A percentile compares a stretch with the other conserved stretches of the same genome.
These are phyloP conservation scores for Forbesichthys agassizii DNA, from an alignment of 2,113 vertebrate species.

Conservation along the genomic window DNA sequence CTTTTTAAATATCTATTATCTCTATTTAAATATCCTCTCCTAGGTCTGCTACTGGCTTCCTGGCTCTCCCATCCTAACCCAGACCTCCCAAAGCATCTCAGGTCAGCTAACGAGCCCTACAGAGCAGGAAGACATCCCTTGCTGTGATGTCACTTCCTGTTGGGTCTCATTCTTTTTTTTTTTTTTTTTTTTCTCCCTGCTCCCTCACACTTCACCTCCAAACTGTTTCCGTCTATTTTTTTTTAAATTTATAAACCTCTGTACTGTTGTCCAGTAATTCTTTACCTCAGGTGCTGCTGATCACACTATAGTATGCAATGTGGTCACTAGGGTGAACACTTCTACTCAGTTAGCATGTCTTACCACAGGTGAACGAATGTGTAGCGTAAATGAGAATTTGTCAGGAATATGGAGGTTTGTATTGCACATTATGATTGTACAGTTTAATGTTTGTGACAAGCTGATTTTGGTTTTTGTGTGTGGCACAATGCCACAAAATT, in stretches of 20 bases:
- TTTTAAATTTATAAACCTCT: constrained; percentile 13
- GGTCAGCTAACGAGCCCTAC: background rate
- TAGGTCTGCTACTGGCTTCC: constrained; percentile 72
- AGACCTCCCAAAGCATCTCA: background rate
- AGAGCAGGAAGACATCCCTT: background rate
- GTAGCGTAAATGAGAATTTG: background rate
- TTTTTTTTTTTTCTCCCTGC: constrained; percentile 4
- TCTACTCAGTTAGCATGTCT: background rate
- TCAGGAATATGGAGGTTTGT: constrained; percentile 52
- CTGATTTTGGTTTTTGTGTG: constrained; percentile 41
- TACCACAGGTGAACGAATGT: background rate
- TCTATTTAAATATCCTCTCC: constrained; percentile 17
- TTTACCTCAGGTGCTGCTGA: background rate
- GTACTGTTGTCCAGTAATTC: background rate
- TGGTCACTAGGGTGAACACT: background rate
- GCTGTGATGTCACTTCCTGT: background rate
- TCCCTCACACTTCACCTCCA: constrained; percentile 47
- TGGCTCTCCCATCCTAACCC: constrained; percentile 69
- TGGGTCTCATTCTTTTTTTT: constrained; percentile 6
- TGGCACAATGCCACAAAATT: constrained; percentile 46
- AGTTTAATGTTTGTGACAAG: constrained; percentile 46
- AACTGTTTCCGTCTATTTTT: constrained; percentile 57
- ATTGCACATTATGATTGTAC: constrained; percentile 54
- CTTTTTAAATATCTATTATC: background rate
- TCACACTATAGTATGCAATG: background rate